Conservation (phyloP, 92 coral and sea anemone species). For the Zoanthus sansibaricus region DNA sequence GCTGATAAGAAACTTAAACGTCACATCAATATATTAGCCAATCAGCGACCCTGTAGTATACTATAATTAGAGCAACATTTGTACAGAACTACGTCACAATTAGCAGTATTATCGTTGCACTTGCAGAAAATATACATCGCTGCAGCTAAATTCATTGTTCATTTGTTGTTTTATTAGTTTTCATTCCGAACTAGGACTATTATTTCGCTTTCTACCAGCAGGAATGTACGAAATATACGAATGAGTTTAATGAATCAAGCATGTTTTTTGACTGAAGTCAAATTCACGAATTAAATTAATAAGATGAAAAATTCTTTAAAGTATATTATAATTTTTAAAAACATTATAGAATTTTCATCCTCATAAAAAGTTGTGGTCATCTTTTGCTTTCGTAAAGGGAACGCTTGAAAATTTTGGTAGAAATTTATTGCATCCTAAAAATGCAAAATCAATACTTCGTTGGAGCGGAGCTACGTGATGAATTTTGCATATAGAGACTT, state of each 20-base stretch:
- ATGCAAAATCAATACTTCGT: background rate
- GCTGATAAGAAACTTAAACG: background rate
- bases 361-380: too few relatives aligned
- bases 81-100: slow-evolving; percentile 4
- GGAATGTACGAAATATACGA: background rate
- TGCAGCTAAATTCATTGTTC: background rate
- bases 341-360: too few relatives aligned
- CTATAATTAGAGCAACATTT: slow-evolving; percentile 8
- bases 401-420: background rate
- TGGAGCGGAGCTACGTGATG: slow-evolving; percentile 19
- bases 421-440: background rate
- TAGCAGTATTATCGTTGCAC: too few relatives aligned
- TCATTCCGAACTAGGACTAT: background rate
- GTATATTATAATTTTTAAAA: background rate
- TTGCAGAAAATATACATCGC: too few relatives aligned
- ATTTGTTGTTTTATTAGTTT: background rate
- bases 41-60: slow-evolving; percentile 31
- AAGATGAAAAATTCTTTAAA: background rate
- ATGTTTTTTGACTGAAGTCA: background rate
- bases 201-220: background rate
- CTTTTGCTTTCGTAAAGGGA: background rate
- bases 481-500: slow-evolving; percentile 3
- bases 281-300: background rate
- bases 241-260: background rate
- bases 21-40: slow-evolving; percentile 23